Base-by-base conservation (phyloP, 1,140 invertebrate species). In the Dendroctonus valens region DNA sequence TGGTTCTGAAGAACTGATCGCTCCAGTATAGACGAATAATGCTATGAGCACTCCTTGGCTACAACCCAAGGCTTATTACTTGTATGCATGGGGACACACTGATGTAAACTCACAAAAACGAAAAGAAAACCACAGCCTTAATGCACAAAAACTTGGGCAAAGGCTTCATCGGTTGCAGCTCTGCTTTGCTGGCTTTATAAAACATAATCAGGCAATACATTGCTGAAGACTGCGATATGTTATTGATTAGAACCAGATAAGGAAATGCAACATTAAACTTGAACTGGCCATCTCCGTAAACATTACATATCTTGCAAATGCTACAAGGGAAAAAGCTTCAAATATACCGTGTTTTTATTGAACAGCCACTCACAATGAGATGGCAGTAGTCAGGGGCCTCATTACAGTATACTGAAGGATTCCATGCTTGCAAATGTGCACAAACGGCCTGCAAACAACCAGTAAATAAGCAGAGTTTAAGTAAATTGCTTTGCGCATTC, bases 91-190 rank as follows among this genome's bases (percentile, higher is more conserved):
- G 26, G 26, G 26, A 26, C 1, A 26, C 26, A 26, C 26, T 26
- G 26, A 26, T 41, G 11, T 46, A 64, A 60, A 89, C 93, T 91
- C 87, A 97, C 94, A 97, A 97, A 81, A 98, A 98, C 59, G 95
- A 97, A 75, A 97, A 94, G 82, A 98, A 98, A 9, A 98, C 93
- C 59, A 98, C 96, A 74, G 93, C 91, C 84, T 98, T 98, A 66
- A 98, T 97, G 78, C 96, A 98, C n/a, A 98, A 81, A 81, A 98
- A 98, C 81, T 98, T 98, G 62, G 92, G 91, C 70, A 98, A 84
- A 6, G 96, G 95, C 75, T 91, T 91, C 89, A 98, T 95, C 12
- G 94, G 94, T 70, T 87, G 85, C 6, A 98, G 79, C 79, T 96
- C 92, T 68, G 89, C 84, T 72, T 87, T 86, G 79, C 92, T 95